phyloP scores from a whole-genome alignment of 1,140 invertebrate genomes.

The Varroa destructor region DNA sequence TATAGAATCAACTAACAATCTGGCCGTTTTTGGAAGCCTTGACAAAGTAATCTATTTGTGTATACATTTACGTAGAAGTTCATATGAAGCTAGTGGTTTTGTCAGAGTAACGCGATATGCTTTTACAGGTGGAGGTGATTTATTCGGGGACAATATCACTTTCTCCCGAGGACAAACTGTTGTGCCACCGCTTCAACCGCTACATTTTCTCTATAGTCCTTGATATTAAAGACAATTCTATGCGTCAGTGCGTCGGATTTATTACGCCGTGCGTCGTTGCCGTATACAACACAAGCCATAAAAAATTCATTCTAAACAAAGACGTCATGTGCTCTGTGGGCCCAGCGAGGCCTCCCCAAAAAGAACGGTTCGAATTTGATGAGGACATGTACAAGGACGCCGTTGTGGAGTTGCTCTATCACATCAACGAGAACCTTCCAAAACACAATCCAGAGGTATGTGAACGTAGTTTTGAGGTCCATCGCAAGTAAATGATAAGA shows the following conservation, averaged over 20 bases:
- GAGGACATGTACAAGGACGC: conserved; percentile 17
- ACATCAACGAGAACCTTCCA: background rate
- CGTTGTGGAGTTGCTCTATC: conserved; percentile 5
- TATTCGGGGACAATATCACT: background rate
- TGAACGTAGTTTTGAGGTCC: background rate
- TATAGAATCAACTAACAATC: too few relatives aligned
- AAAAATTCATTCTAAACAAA: background rate
- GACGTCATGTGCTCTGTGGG: background rate
- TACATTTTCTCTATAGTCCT: conserved; percentile 25
- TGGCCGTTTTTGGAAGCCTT: too few relatives aligned
- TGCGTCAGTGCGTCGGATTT: background rate
- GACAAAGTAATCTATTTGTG: too few relatives aligned
- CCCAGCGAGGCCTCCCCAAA: background rate
- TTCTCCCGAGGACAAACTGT: background rate
- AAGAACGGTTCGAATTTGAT: background rate
- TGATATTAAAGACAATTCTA: background rate
- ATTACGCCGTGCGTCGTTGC: conserved; percentile 9
- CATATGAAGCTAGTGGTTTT: too few relatives aligned
- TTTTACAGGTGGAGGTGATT: background rate
- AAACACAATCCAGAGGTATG: background rate
- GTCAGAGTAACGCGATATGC: too few relatives aligned
- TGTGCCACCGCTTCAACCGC: conserved; percentile 14
- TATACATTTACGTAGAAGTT: too few relatives aligned
- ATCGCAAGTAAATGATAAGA: too few relatives aligned
- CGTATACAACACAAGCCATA: background rate